Evolutionary conservation across 2,113 vertebrate species (phyloP).

Genomic region (Hippocampus abdominalis): DNA sequence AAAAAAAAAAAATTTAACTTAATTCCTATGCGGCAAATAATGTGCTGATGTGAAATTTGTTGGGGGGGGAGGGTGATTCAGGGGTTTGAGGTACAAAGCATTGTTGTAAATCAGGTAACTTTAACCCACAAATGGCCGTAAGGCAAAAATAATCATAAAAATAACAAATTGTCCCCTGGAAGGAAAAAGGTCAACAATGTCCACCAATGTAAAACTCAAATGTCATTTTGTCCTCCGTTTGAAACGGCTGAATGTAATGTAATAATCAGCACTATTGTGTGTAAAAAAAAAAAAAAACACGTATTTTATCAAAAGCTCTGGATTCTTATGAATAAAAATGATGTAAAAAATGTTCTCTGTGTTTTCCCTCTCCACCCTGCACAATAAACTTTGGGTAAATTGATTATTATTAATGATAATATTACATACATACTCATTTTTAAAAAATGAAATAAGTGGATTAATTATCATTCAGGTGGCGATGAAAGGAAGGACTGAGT

Average conservation of each 20-base stretch:
- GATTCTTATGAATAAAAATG: slow-evolving; percentile 71
- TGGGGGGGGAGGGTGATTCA: background rate
- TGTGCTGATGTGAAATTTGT: background rate
- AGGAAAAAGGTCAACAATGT: background rate
- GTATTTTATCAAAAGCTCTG: slow-evolving; percentile 75
- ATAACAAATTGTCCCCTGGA: slow-evolving; percentile 3
- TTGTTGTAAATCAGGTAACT: background rate
- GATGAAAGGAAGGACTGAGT: background rate
- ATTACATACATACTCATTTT: too few relatives aligned
- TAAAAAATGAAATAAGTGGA: too few relatives aligned
- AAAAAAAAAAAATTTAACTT: background rate
- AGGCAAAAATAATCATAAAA: background rate
- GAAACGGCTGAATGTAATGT: slow-evolving; percentile 75
- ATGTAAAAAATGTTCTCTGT: slow-evolving; percentile 45
- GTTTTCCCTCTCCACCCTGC: background rate
- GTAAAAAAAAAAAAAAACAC: slow-evolving; percentile 53
- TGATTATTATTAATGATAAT: background rate
- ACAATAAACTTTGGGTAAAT: background rate
- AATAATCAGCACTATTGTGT: slow-evolving; percentile 75
- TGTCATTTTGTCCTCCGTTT: slow-evolving; percentile 59
- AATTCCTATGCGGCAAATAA: background rate
- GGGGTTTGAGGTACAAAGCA: background rate
- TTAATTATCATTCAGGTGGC: too few relatives aligned
- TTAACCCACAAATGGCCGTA: background rate
- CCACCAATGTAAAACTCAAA: background rate